Conservation (phyloP, 2,113 vertebrate genomes). For the Plotosus lineatus region DNA sequence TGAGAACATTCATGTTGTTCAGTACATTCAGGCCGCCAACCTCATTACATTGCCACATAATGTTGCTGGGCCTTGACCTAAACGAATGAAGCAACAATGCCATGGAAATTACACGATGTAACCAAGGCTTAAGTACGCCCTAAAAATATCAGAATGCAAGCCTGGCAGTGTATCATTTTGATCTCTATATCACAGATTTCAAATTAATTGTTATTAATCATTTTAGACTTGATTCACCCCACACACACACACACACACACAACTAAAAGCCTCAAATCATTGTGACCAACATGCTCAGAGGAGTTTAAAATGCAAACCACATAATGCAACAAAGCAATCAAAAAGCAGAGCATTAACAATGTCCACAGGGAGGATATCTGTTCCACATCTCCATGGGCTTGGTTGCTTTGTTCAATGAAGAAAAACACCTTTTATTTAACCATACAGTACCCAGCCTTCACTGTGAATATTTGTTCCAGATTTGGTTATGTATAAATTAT, state of each 20-base stretch:
- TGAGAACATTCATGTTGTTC: too few species aligned
- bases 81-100: too few species aligned
- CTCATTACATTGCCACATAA: too few species aligned
- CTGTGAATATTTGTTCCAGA: background rate
- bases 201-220: background rate
- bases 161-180: too few species aligned
- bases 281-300: background rate
- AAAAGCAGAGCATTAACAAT: conserved; percentile 24
- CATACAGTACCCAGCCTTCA: conserved; percentile 53
- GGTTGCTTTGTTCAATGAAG: conserved; percentile 47
- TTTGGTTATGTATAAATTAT: background rate
- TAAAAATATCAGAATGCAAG: too few species aligned
- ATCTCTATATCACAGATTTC: background rate
- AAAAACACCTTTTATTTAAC: conserved; percentile 56
- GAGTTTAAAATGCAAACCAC: conserved; percentile 28
- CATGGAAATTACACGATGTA: too few species aligned
- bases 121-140: too few species aligned
- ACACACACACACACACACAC: background rate
- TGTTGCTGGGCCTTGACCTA: too few species aligned
- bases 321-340: conserved; percentile 20
- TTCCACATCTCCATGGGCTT: conserved; percentile 15
- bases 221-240: background rate
- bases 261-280: background rate
- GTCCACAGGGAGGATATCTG: conserved; percentile 2
- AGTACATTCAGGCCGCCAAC: too few species aligned